Evolutionary conservation across 2,113 vertebrate genomes (phyloP), one percentile per base, ranked within the genome.

Genomic region (Spermophilus dauricus): DNA sequence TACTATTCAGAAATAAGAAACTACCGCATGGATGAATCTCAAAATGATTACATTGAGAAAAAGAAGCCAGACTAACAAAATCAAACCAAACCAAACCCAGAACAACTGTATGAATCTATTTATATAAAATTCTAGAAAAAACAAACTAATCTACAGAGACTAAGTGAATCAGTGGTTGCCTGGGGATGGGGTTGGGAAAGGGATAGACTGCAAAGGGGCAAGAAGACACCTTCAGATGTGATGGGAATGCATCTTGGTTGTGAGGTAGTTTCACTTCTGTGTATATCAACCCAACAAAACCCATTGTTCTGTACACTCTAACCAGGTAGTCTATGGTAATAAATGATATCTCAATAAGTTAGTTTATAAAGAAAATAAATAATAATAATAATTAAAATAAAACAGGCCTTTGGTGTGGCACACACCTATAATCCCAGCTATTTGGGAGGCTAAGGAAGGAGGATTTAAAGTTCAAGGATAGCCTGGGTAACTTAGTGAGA

Each of bases 51-150:
- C 48, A 30, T n/a, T 2, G 1, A 72, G 34, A 22, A 63, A 13
- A 83, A 96, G 70, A 95, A 96, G 28, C 78, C 32, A 42, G 30
- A 63, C 17, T 67, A 85, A 80, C 76, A 80, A 80, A 34, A 32
- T 63, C 28, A 89, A 92, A 48, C 37, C 22, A 75, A 34, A 32
- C 63, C 28, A 80, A 92, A 56, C 32, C 22, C 76, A 95, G 12
- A 37, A 17, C 8, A 34, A 37, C 69, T 45, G 24, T 63, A 28
- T 77, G n/a, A 76, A 32, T 83, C 24, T 30, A 30, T 82, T 45
- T 77, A 51, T 81, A 56, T 93, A 56, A 63, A 90, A 87, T 56
- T 76, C 75, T 97, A 75, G 76, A 86, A 76, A 82, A 53, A 77
- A 16, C 18, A 83, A 77, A 82, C n/a, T 61, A 48, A 53, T 34